Evolutionary conservation across 2,888 invertebrate species (phyloP).

Genomic region (Hypsopygia costalis): DNA sequence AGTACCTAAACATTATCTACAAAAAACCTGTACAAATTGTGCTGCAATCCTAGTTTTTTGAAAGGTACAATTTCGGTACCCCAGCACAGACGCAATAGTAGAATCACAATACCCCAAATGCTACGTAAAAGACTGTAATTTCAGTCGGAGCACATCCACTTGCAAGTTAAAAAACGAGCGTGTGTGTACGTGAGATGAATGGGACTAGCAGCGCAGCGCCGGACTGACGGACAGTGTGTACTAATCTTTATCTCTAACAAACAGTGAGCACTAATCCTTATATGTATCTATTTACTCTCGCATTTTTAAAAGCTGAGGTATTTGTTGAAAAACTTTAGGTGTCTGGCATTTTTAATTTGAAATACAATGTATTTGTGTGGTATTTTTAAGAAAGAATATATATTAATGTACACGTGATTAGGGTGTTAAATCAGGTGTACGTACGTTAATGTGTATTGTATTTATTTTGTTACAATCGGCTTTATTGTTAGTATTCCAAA

Average conservation of each 20-base stretch:
- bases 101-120: constrained; percentile 64
- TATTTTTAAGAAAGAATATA: no score
- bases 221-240: constrained; percentile 17
- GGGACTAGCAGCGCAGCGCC: constrained; percentile 27
- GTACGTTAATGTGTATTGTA: no score
- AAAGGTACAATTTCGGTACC: constrained; percentile 6
- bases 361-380: no score
- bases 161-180: constrained; percentile 56
- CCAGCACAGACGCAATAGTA: constrained; percentile 48
- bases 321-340: no score
- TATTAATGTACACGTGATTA: no score
- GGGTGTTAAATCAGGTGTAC: no score
- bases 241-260: constrained; percentile 4
- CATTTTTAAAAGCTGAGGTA: not conserved
- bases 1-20: no score
- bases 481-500: no score
- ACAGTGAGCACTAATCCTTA: constrained; percentile 1
- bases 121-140: constrained; percentile 69
- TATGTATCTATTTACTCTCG: not conserved
- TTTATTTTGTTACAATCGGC: no score
- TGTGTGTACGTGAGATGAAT: constrained; percentile 59
- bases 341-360: no score
- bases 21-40: no score
- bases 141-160: constrained; percentile 71
- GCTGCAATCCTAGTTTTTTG: not conserved